Evolutionary conservation across 2,113 vertebrate species (phyloP).

Genomic region (Erythrocercus mccallii): DNA sequence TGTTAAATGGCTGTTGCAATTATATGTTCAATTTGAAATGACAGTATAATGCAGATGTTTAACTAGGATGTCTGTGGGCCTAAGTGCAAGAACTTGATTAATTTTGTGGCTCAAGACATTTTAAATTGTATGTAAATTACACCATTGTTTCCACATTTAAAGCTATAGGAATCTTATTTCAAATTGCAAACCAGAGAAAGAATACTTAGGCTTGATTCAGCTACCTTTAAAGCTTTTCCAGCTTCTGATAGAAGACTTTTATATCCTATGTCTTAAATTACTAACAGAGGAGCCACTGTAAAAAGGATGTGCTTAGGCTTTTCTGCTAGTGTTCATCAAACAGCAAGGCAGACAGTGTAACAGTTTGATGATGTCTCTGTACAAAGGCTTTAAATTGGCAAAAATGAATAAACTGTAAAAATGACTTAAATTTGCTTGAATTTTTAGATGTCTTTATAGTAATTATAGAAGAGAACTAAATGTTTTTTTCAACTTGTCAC

Average conservation of each 20-base stretch:
- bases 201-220: background rate
- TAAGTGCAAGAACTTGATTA: background rate
- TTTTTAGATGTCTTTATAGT: background rate
- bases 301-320: background rate
- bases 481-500: background rate
- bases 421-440: background rate
- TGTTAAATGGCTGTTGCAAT: background rate
- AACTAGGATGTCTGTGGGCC: background rate
- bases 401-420: background rate
- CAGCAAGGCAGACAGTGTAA: background rate
- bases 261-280: background rate
- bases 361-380: background rate
- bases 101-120: background rate
- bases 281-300: background rate
- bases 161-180: background rate
- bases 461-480: background rate
- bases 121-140: background rate
- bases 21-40: background rate
- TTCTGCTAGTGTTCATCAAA: background rate
- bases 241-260: conserved; percentile 12
- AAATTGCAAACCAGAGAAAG: background rate
- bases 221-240: conserved; percentile 28
- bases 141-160: conserved; percentile 22
- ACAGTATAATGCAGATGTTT: background rate
- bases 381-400: background rate